A percentile compares a stretch with the other conserved stretches of the same genome.
These are phyloP conservation scores for Argya squamiceps DNA, from an alignment of 2,797 vertebrate genomes.

Conservation along the genomic window DNA sequence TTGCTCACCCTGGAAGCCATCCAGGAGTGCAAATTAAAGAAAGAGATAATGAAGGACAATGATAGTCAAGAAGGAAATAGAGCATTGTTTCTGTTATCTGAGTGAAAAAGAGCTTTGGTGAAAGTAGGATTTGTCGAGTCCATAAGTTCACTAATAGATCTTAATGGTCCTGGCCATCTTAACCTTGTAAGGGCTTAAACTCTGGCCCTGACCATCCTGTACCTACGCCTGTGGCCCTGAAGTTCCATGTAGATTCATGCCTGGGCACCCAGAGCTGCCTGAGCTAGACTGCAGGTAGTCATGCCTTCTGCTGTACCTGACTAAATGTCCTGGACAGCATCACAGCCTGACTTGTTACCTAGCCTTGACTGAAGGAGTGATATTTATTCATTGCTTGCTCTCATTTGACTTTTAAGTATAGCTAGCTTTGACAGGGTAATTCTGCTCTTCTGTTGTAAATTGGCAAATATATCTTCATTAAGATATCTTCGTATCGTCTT, in stretches of 20 bases:
- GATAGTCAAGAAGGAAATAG: background rate
- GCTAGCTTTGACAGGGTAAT: background rate
- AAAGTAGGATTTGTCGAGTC: background rate
- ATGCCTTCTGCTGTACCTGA: background rate
- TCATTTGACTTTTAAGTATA: background rate
- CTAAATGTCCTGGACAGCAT: background rate
- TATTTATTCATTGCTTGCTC: background rate
- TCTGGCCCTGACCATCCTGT: background rate
- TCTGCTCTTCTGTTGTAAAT: background rate
- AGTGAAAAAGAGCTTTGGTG: background rate
- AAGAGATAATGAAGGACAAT: background rate
- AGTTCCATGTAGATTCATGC: background rate
- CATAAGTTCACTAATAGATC: rapidly evolving
- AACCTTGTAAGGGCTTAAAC: background rate
- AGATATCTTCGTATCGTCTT: too few species aligned
- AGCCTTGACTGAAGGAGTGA: background rate
- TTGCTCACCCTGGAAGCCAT: background rate
- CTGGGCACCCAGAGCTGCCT: background rate
- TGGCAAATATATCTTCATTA: background rate
- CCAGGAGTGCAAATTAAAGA: background rate
- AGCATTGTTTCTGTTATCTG: background rate
- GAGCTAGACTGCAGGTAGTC: background rate
- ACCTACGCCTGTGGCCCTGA: background rate
- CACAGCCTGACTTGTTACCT: background rate
- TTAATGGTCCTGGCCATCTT: background rate